Base-by-base conservation (phyloP, 2,113 vertebrate species). In the Microcebus ravelobensis region DNA sequence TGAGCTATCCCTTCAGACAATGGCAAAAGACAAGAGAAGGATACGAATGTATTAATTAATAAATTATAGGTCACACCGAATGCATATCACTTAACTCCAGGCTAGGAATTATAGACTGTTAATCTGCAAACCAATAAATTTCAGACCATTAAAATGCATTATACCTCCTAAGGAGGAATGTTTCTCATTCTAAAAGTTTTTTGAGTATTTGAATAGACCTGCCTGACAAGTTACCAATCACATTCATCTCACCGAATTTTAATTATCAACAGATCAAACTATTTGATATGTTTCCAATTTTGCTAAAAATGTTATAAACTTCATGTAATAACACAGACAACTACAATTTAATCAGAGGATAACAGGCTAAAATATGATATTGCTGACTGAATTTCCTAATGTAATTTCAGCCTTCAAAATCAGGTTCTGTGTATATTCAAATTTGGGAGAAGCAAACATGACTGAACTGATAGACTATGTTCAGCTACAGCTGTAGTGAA, bases 201-300 rank as follows among this genome's bases (percentile, higher is more conserved):
- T 61, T 92, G 39, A 93, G 23, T 95, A 67, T 88, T 81, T 93
- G 91, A 91, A 73, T 48, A 71, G 39, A 88, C 67, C 63, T 91
- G 77, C 71, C 27, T 77, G 42, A 91, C 55, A 97, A 95, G 31
- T 31, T 89, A 83, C 76, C 92, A 86, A 94, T 95, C 80, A 96
- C 25, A 45, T 96, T 74, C 59, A 96, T 90, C 21, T 92, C 67
- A 95, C 14, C 2, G 18, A 86, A 94, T 96, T 83, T 96, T 92
- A 91, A 92, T 90, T 86, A 95, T 74, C 71, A 95, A 36, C 31
- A 81, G 80, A 74, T 94, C 55, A 96, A 94, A 52, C 27, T 1
- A 77, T 48, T 96, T 89, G 52, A 63, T 86, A 45, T 81, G 48
- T 73, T 95, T 95, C 17, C 59, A 96, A 25, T 87, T 94, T 93